Evolutionary conservation across 2,888 invertebrate genomes (phyloP).

Genomic region (Sinopyrophorus schimmeli): DNA sequence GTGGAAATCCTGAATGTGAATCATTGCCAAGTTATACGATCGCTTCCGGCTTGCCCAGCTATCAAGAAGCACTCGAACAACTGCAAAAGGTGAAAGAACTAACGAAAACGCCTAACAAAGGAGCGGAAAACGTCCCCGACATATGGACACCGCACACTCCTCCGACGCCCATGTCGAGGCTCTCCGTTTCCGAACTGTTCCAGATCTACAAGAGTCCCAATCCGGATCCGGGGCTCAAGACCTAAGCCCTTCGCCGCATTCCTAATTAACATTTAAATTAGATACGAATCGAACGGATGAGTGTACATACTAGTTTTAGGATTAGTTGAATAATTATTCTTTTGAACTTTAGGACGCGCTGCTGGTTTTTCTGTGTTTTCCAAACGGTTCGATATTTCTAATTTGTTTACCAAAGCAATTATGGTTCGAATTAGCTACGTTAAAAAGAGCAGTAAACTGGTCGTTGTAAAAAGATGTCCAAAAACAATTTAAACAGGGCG

Average conservation of each 20-base stretch:
- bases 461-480: no score
- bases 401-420: no score
- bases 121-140: conserved; percentile 22
- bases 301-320: no score
- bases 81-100: conserved; percentile 55
- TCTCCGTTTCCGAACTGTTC: conserved; percentile 52
- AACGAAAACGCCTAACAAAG: conserved; percentile 20
- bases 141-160: conserved; percentile 37
- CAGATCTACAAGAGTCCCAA: conserved; percentile 44
- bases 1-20: conserved; percentile 41
- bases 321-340: not conserved
- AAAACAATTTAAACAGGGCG: no score
- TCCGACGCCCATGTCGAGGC: conserved; percentile 39
- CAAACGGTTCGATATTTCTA: no score
- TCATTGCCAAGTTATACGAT: conserved; percentile 66
- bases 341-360: not conserved
- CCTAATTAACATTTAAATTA: no score
- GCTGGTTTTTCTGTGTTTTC: no score
- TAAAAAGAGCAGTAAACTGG: no score
- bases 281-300: no score
- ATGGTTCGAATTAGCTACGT: no score
- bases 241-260: no score
- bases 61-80: conserved; percentile 66
- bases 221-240: conserved; percentile 8
- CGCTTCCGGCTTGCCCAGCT: conserved; percentile 67